Base-by-base conservation (phyloP, 1,140 invertebrate species). In the Polypedilum vanderplanki region DNA sequence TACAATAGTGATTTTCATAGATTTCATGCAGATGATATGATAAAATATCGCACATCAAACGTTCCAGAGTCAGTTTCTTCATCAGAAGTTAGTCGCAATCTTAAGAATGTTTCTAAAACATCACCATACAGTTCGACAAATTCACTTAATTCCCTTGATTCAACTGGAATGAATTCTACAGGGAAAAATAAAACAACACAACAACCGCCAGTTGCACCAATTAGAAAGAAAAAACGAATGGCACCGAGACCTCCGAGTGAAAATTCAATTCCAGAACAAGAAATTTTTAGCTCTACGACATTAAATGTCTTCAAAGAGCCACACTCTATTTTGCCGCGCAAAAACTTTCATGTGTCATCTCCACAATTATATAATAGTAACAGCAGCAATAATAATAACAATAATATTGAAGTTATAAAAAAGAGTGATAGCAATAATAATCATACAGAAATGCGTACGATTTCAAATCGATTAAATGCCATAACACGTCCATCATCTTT, bases 71-170 rank as follows among this genome's bases (percentile, higher is more conserved):
- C 81, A 2, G 57, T 83, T n/a, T 80, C 81, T 75, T 82, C 81
- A 74, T 83, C 81, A 18, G 81, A 83, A 57, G 80, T 81, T 41
- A 81, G 81, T 75, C 79, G 80, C 15, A 77, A 81, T 76, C 82
- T 80, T 8, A 82, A 81, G 76, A 77, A 81, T n/a, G 79, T 78
- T n/a, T 22, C 65, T 18, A 82, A 82, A 74, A 82, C 81, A 40
- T 82, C 81, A 78, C 81, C 81, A 7, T 83, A 83, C 33, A 83
- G 81, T 73, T 83, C 81, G 17, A 82, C 78, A 73, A 83, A 82
- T 70, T 82, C 81, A 3, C 78, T 83, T 1, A 83, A 82, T 75
- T 83, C 81, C 0, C 80, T 81, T 77, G 81, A 82, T 75, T 83
- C 81, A 9, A 80, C 80, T 10, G 81, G 81, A 3, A 82, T 82